Evolutionary conservation across 1,140 invertebrate species (phyloP), one percentile per base, ranked within the genome.

Genomic region (Pectinophora gossypiella): DNA sequence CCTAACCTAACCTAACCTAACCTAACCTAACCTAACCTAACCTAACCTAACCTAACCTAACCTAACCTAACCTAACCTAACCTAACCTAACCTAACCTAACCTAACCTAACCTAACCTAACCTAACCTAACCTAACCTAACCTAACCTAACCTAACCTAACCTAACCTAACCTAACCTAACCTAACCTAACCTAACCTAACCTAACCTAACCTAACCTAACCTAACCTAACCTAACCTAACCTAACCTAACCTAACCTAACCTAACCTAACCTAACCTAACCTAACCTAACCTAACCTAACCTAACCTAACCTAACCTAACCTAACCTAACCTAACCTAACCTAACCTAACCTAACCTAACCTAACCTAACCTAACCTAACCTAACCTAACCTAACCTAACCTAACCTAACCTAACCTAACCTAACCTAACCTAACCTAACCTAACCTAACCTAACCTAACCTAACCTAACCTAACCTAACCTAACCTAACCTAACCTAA

Each of bases 201-300:
- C 63, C 57, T 62, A 56, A 63, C 60, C 58, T 56, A 56, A 64
- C 50, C 60, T 55, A 64, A 62, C 61, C 61, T 54, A 64, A 63
- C 61, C 60, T 66, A 63, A 63, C 55, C 51, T 65, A 65, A 63
- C 58, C 55, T 54, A 61, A 61, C 58, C 52, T 61, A 61, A 61
- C 62, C 59, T 57, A 67, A 64, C 61, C 59, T 59, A 64, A 64
- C 61, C 59, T 64, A 64, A 64, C 61, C 56, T 63, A 64, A 63
- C 62, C 51, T 67, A 67, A 67, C 61, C 56, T 49, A 64, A 67
- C 61, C 62, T 68, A 68, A 59, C 61, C 56, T 49, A 64, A 67
- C 62, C 43, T 40, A 40, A 45, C 43, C 43, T 19, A 45, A 45
- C 43, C 43, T 45, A 45, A 45, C 43, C 43, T 21, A 45, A 45